Conservation (phyloP, 1,140 invertebrate species). For the Parasteatoda tepidariorum region DNA sequence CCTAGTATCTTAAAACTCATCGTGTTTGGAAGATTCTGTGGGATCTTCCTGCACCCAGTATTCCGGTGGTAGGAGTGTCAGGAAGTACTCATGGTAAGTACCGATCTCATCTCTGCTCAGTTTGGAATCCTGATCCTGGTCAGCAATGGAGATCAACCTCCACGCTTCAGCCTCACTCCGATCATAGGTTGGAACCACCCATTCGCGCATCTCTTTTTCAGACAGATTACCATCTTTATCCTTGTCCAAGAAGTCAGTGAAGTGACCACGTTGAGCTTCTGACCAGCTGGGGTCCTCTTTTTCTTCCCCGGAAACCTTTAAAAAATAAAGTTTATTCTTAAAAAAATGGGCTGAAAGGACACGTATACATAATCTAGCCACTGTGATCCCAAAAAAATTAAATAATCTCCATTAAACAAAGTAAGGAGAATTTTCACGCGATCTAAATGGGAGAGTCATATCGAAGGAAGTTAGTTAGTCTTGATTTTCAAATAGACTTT, state of each 20-base stretch:
- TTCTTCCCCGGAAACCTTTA: constrained; percentile 72
- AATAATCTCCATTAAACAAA: too few relatives aligned
- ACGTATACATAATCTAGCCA: too few relatives aligned
- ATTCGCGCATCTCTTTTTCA: constrained; percentile 83
- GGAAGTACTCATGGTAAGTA: constrained; percentile 96
- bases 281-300: constrained; percentile 95
- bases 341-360: too few relatives aligned
- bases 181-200: constrained; percentile 97
- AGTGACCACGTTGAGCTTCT: constrained; percentile 93
- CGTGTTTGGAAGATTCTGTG: constrained; percentile 93
- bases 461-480: too few relatives aligned
- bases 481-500: too few relatives aligned
- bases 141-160: constrained; percentile 95
- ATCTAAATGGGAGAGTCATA: too few relatives aligned
- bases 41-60: constrained; percentile 72
- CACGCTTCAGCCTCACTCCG: constrained; percentile 94
- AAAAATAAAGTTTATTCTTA: too few relatives aligned
- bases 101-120: constrained; percentile 92
- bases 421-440: too few relatives aligned
- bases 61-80: constrained; percentile 97
- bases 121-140: constrained; percentile 88
- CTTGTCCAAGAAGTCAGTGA: constrained; percentile 82
- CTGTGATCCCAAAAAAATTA: too few relatives aligned
- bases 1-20: constrained; percentile 82
- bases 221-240: constrained; percentile 92